A percentile compares a stretch with the other conserved stretches of the same genome.
Evolutionary conservation across 2,113 vertebrate genomes (phyloP).

Genomic region (Microtus montanus): DNA sequence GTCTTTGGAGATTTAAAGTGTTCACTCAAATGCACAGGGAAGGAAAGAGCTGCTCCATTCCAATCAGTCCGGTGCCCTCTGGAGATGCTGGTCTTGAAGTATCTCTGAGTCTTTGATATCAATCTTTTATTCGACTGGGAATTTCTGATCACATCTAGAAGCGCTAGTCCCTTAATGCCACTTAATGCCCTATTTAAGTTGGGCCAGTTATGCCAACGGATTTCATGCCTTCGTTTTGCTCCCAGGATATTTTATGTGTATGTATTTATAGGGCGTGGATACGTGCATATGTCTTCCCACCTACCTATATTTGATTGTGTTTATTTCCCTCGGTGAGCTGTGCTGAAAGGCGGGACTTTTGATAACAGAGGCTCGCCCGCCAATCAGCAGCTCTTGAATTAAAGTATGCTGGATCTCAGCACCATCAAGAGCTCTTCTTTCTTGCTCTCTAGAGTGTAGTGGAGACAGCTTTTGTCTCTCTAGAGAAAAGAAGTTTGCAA

Average conservation of each 20-base stretch:
- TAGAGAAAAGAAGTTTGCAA: constrained; percentile 16
- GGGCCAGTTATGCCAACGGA: constrained; percentile 59
- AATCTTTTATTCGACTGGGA: constrained; percentile 84
- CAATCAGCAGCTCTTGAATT: constrained; percentile 18
- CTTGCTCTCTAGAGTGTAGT: neutral
- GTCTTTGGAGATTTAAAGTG: constrained; percentile 90
- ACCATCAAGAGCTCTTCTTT: neutral
- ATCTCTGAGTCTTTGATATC: constrained; percentile 87
- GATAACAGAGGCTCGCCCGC: neutral
- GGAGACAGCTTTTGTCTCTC: neutral
- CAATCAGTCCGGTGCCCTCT: constrained; percentile 83
- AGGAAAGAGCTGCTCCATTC: constrained; percentile 83
- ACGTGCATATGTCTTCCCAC: neutral
- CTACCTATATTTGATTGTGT: neutral
- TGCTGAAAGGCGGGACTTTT: constrained; percentile 9
- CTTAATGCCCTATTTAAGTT: constrained; percentile 85
- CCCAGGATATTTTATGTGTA: constrained; percentile 50
- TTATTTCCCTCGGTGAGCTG: constrained; percentile 17
- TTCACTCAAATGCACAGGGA: constrained; percentile 85
- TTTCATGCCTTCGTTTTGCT: constrained; percentile 72
- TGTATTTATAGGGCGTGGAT: constrained; percentile 40
- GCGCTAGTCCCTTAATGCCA: constrained; percentile 83
- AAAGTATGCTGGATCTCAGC: constrained; percentile 40
- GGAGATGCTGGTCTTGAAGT: constrained; percentile 86
- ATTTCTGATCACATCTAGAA: constrained; percentile 85